phyloP scores from a whole-genome alignment of 2,888 invertebrate species.

The Chydorus sphaericus region DNA sequence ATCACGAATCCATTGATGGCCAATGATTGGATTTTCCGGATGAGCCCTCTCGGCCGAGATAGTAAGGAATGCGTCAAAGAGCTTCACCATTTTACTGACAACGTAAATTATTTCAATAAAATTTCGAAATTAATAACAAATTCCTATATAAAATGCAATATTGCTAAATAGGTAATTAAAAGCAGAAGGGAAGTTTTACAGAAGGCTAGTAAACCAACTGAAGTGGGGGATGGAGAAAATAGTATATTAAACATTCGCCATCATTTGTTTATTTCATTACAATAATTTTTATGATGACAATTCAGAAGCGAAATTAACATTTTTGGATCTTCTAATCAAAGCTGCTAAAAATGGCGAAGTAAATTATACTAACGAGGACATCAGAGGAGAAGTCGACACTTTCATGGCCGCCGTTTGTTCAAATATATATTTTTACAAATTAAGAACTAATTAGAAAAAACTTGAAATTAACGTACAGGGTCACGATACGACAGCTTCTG shows the following conservation, averaged over 20 bases:
- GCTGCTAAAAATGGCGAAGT: not conserved
- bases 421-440: not conserved
- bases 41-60: slow-evolving; percentile 10
- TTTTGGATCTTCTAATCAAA: slow-evolving; percentile 6
- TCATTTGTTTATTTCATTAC: no score
- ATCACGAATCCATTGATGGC: slow-evolving; percentile 7
- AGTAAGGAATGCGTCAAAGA: not conserved
- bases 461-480: slow-evolving; percentile 27
- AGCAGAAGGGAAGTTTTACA: not conserved
- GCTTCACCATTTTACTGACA: slow-evolving; percentile 5
- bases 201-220: not conserved
- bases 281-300: not conserved
- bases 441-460: not conserved
- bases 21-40: slow-evolving; percentile 9
- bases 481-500: slow-evolving; percentile 42
- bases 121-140: not conserved
- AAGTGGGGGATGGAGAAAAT: not conserved
- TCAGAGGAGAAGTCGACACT: slow-evolving; percentile 7
- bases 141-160: not conserved
- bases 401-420: slow-evolving; percentile 3
- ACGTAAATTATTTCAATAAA: not conserved
- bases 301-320: slow-evolving; percentile 1
- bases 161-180: no score
- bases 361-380: not conserved
- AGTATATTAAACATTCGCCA: not conserved